Conservation (phyloP, 2,888 invertebrate genomes). For the Macrophya alboannulata region DNA sequence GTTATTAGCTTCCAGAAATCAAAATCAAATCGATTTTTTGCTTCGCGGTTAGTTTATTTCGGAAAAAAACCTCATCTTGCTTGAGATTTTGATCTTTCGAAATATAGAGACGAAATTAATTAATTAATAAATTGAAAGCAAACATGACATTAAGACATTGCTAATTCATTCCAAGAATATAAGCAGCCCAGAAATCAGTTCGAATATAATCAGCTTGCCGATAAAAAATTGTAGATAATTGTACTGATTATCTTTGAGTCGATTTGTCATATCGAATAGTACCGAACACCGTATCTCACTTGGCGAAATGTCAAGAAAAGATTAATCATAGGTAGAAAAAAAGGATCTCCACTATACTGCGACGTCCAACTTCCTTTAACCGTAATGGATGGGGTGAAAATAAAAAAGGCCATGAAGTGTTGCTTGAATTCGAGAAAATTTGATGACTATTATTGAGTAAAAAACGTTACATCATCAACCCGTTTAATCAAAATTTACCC, state of each 20-base stretch:
- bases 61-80: neutral
- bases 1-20: too few species aligned
- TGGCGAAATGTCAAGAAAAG: neutral
- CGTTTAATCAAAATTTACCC: conserved; percentile 22
- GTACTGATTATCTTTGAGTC: neutral
- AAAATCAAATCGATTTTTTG: neutral
- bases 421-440: neutral
- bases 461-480: neutral
- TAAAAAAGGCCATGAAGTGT: neutral
- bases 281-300: neutral
- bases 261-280: neutral
- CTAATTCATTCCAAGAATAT: neutral
- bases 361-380: neutral
- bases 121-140: neutral
- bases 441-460: neutral
- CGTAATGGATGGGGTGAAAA: neutral
- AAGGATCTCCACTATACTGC: neutral
- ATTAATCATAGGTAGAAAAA: conserved; percentile 7
- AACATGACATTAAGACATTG: neutral
- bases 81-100: neutral
- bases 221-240: neutral
- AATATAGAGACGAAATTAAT: neutral
- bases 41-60: neutral
- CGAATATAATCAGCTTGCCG: neutral
- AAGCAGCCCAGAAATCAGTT: neutral